Conservation (phyloP, 2,888 invertebrate genomes). For the Drosophila paramelanica region DNA sequence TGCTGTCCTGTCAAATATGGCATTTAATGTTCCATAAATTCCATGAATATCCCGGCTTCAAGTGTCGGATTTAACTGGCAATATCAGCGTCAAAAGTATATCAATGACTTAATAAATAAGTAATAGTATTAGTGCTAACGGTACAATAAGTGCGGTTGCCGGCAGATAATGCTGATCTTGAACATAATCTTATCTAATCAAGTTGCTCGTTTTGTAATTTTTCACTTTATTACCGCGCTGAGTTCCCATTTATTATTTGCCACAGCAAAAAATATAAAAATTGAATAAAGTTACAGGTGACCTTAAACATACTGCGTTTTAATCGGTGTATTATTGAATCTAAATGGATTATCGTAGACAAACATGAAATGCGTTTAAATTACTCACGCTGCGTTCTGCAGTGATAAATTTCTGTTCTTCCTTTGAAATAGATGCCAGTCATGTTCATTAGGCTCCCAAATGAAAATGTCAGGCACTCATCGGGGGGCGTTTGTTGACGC, state of each 20-base stretch:
- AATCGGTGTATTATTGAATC: too few species aligned
- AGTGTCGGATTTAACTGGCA: conserved; percentile 1
- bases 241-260: not conserved
- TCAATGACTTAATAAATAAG: conserved; percentile 54
- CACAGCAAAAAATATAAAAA: not conserved
- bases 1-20: conserved; percentile 35
- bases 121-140: conserved; percentile 17
- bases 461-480: conserved; percentile 22
- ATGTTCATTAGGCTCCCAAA: conserved; percentile 27
- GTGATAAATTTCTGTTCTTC: not conserved
- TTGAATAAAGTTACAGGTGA: not conserved
- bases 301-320: too few species aligned
- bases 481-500: not conserved
- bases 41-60: conserved; percentile 16
- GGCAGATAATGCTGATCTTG: conserved; percentile 7
- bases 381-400: too few species aligned
- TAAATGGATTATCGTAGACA: too few species aligned
- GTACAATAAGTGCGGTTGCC: not conserved
- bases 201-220: not conserved
- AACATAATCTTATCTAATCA: not conserved
- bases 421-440: conserved; percentile 11
- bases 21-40: conserved; percentile 49
- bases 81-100: conserved; percentile 14
- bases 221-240: not conserved
- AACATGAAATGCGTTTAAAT: too few species aligned